phyloP scores from a whole-genome alignment of 2,888 invertebrate genomes.

The Aspidiotus destructor region DNA sequence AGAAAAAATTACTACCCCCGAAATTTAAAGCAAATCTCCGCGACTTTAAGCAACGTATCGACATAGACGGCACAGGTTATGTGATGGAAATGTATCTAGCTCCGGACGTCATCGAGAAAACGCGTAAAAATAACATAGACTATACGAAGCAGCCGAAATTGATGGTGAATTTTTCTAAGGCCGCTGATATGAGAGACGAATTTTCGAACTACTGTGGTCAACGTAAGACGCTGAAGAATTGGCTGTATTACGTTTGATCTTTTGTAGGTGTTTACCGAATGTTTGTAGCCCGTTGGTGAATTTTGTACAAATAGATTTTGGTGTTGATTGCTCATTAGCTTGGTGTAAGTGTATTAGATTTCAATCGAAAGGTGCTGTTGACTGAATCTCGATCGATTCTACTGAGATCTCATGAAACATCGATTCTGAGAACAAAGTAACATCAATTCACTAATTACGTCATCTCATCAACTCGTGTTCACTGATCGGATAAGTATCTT shows the following conservation, averaged over 20 bases:
- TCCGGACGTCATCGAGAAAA: conserved; percentile 9
- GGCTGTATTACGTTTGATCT: conserved; percentile 20
- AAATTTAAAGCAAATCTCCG: conserved; percentile 17
- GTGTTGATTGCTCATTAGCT: no score
- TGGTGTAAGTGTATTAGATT: no score
- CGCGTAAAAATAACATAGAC: conserved; percentile 19
- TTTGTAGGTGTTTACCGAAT: no score
- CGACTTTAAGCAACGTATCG: conserved; percentile 16
- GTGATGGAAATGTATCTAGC: conserved; percentile 14
- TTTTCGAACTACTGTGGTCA: conserved; percentile 18
- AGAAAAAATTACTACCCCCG: background rate
- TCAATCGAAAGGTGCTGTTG: no score
- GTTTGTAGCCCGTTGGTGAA: no score
- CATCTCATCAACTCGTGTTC: no score
- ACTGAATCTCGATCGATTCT: no score
- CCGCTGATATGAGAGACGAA: conserved; percentile 20
- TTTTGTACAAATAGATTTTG: no score
- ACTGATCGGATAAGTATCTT: no score
- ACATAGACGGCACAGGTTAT: conserved; percentile 14
- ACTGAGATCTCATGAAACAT: no score
- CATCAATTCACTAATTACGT: no score
- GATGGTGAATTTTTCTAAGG: background rate
- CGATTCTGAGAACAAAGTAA: no score
- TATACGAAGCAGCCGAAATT: conserved; percentile 7
- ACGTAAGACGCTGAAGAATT: conserved; percentile 14